These are phyloP conservation scores for Sciurus vulgaris DNA, from an alignment of 2,797 vertebrate species.

Conservation along the genomic window DNA sequence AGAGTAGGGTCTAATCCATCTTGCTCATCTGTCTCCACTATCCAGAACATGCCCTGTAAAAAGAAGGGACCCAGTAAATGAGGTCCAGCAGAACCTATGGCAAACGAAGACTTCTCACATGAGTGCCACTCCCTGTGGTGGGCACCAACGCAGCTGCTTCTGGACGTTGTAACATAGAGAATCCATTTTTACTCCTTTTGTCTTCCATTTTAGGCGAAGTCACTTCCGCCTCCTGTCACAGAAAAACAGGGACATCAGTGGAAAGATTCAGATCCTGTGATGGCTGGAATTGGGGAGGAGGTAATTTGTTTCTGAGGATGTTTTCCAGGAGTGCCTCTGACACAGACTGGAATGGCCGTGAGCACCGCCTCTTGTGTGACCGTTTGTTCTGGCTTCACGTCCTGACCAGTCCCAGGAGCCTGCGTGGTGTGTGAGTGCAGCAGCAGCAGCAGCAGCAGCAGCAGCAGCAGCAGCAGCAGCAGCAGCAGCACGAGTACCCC, in stretches of 20 bases:
- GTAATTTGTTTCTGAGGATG: conserved; percentile 82
- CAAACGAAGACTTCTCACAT: rapidly evolving
- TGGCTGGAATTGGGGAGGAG: conserved; percentile 96
- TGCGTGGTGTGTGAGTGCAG: not conserved
- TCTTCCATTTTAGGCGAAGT: conserved; percentile 82
- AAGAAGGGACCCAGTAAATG: not conserved
- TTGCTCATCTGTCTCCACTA: not conserved
- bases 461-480: not conserved
- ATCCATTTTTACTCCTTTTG: not conserved
- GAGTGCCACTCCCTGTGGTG: rapidly evolving
- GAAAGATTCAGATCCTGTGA: conserved; percentile 94
- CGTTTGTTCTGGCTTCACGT: too few species aligned
- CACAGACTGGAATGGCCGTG: not conserved
- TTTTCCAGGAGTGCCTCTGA: conserved; percentile 7
- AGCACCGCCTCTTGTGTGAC: too few species aligned
- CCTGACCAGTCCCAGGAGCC: rapidly evolving
- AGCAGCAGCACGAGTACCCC: not conserved
- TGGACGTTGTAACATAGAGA: not conserved
- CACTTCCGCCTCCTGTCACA: conserved; percentile 81
- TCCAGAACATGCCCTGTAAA: not conserved
- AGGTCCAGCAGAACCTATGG: rapidly evolving
- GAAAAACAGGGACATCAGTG: conserved; percentile 93
- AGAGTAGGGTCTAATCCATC: not conserved
- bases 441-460: not conserved
- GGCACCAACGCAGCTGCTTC: not conserved